Base-by-base conservation (phyloP, 30 jellyfish, hydroid and myxozoan species). In the Turritopsis rubra region DNA sequence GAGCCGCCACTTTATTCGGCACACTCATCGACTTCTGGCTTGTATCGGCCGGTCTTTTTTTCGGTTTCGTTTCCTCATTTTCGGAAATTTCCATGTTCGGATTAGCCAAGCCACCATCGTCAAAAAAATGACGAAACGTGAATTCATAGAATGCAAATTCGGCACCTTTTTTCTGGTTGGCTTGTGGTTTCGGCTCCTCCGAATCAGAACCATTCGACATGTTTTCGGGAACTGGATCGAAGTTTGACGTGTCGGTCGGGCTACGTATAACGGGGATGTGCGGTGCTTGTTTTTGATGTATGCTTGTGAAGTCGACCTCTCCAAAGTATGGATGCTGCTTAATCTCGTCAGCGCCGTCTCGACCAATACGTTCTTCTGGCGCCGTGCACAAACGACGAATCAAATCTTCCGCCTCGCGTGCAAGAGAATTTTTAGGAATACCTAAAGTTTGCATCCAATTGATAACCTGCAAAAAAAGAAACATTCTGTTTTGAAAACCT, bases 211-310 rank as follows among this genome's bases (percentile, higher is more conserved):
- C 91, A 29, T 86, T 80, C 60, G 85, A 27, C 72, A 73, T 91
- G 66, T 85, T 85, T 74, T 94, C 99, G 53, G 99, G 99, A 8
- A 94, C 99, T 19, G 99, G 97, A 75, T 94, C 99, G 70, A 94
- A 94, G 75, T 94, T 94, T 19, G 99, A 94, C 31, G 99, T 94
- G 75, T 94, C 99, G 19, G 99, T 94, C 1, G 97, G 94, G 80
- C 89, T 94, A 22, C 87, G 73, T 22, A 94, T 94, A 53, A 74
- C 75, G 29, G 99, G 99, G 52, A 83, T 78, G 85, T 82, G 85
- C 26, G 99, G 99, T n/a, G 99, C 96, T n/a, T 88, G 88, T 31
- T 80, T 80, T 75, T 80, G 79, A 65, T 94, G 96, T 75, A 89
- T 75, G 84, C 80, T 80, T 19, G 66, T 68, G 91, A 96, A 94